These are phyloP conservation scores for Thoracochromis brauschi DNA, from an alignment of 2,113 vertebrate species.

Conservation along the genomic window DNA sequence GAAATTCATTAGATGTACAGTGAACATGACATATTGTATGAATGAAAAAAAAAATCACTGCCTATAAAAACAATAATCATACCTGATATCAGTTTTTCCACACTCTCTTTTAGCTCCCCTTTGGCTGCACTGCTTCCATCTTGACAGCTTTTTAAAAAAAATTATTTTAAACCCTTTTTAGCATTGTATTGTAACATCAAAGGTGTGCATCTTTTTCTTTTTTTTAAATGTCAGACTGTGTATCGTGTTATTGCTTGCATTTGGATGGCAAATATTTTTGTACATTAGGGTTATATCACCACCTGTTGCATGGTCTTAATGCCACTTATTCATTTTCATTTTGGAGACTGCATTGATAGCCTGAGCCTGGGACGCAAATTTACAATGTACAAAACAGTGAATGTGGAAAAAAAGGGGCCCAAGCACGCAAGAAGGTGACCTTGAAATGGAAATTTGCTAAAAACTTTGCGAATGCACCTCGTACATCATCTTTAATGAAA, in stretches of 20 bases:
- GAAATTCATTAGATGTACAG: background rate
- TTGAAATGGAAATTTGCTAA: background rate
- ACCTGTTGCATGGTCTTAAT: background rate
- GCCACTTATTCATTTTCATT: background rate
- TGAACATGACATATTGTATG: background rate
- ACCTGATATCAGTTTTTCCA: background rate
- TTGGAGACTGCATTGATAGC: background rate
- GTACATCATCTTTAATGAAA: background rate
- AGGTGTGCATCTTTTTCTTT: background rate
- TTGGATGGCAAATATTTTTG: background rate
- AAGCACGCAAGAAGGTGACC: background rate
- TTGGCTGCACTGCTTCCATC: background rate
- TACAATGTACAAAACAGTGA: background rate
- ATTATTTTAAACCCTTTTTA: background rate
- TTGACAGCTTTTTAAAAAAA: fast-evolving
- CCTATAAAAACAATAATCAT: background rate
- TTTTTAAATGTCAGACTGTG: background rate
- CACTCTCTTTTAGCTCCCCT: background rate
- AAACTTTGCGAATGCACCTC: background rate
- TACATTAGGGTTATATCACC: background rate
- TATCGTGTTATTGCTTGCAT: background rate
- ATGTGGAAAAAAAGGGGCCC: background rate
- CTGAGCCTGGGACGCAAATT: background rate
- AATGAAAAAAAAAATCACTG: background rate
- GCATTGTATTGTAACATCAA: background rate